Conservation (phyloP, 2,113 vertebrate genomes). For the Steatornis caripensis region DNA sequence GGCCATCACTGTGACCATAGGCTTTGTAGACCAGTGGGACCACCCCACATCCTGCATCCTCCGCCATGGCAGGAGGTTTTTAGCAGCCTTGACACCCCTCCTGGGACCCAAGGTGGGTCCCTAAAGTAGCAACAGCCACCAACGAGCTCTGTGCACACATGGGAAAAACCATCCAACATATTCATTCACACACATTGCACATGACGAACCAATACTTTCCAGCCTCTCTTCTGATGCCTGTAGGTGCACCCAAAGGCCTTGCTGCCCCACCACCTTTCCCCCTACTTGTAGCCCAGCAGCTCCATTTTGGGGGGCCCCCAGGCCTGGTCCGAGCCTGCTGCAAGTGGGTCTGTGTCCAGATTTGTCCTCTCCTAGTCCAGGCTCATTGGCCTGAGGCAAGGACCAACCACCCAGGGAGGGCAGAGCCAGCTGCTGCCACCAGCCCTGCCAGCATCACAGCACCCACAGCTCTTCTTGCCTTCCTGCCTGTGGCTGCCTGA, state of each 20-base stretch:
- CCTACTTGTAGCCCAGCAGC: not conserved
- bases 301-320: not conserved
- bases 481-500: not conserved
- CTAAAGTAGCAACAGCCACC: not conserved
- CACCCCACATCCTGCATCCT: not conserved
- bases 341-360: not conserved
- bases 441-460: not conserved
- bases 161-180: not conserved
- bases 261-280: not conserved
- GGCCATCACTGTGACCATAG: not conserved
- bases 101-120: too few species aligned
- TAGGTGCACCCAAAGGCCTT: not conserved
- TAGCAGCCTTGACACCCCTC: not conserved
- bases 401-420: too few species aligned
- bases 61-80: not conserved
- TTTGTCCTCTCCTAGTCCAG: not conserved
- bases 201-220: fast-evolving
- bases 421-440: not conserved
- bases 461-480: not conserved
- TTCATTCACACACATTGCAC: not conserved
- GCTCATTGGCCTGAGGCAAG: not conserved
- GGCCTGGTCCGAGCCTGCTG: not conserved
- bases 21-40: not conserved
- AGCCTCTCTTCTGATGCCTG: not conserved
- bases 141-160: not conserved